Evolutionary conservation across 53 echinoderm and acorn worm species (phyloP).

Genomic region (Henricia sp.): DNA sequence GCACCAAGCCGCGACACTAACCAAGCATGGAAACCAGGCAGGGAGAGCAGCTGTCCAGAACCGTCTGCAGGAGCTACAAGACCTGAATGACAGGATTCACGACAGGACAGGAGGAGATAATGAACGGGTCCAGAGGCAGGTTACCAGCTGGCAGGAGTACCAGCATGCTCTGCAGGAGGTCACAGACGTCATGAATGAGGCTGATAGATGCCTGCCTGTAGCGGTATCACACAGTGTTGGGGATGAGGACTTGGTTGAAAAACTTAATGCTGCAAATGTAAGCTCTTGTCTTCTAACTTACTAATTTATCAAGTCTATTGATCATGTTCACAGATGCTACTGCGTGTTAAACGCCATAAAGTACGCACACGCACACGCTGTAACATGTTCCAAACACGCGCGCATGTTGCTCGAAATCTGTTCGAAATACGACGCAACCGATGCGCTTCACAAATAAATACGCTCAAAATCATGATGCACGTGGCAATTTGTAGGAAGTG

Average conservation of each 20-base stretch:
- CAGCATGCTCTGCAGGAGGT: constrained; percentile 71
- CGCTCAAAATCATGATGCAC: no score
- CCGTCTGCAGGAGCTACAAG: constrained; percentile 52
- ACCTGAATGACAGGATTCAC: constrained; percentile 25
- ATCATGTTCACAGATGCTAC: no score
- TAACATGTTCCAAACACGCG: no score
- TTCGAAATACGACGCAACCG: no score
- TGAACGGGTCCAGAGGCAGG: constrained; percentile 42
- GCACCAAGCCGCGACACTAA: constrained; percentile 54
- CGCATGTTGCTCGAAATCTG: no score
- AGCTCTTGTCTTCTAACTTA: no score
- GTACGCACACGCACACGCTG: no score
- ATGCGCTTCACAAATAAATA: no score
- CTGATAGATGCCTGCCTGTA: constrained; percentile 61
- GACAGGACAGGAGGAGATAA: constrained; percentile 33
- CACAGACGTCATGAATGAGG: constrained; percentile 64
- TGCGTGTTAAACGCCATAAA: no score
- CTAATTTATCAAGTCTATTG: background rate
- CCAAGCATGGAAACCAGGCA: constrained; percentile 60
- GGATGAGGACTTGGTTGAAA: constrained; percentile 61
- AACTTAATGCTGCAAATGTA: constrained; percentile 73
- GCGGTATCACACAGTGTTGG: constrained; percentile 59
- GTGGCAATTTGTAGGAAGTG: no score
- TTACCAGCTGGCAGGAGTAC: constrained; percentile 75
- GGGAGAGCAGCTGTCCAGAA: constrained; percentile 75